Percentiles rank a stretch among this genome's conserved stretches.
Conservation (phyloP, 1,140 invertebrate species). For the Thrips palmi region DNA sequence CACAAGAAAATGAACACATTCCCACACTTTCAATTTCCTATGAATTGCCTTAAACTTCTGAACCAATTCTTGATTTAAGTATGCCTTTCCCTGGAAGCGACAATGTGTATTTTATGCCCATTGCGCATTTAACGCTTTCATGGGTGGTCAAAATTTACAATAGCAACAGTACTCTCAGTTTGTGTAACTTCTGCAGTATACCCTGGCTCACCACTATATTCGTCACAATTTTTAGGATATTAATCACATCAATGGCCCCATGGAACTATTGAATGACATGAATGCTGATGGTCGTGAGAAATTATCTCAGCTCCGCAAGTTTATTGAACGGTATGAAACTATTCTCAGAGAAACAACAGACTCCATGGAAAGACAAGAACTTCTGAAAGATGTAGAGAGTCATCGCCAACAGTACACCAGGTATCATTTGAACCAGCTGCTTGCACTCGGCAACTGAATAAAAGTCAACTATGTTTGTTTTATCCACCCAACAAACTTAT, state of each 20-base stretch:
- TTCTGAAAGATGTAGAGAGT: slow-evolving; percentile 40
- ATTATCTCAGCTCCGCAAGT: slow-evolving; percentile 39
- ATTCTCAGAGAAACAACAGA: slow-evolving; percentile 37
- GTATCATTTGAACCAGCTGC: slow-evolving; percentile 18
- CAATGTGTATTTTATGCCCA: no score
- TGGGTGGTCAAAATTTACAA: no score
- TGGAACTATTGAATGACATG: slow-evolving; percentile 44
- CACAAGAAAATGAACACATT: no score
- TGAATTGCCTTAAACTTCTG: slow-evolving; percentile 1
- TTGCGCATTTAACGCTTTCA: no score
- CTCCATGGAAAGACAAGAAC: slow-evolving; percentile 37
- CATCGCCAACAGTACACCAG: slow-evolving; percentile 45
- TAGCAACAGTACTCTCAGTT: background rate
- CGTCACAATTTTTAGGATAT: slow-evolving; percentile 31
- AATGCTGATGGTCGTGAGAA: slow-evolving; percentile 50
- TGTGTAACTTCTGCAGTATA: no score
- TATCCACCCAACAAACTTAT: slow-evolving; percentile 6
- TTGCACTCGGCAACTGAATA: background rate
- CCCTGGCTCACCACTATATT: no score
- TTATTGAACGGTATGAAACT: slow-evolving; percentile 43
- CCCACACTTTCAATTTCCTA: no score
- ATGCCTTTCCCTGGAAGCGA: slow-evolving; percentile 7
- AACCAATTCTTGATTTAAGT: slow-evolving; percentile 8
- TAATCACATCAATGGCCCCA: slow-evolving; percentile 40
- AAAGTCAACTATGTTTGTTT: background rate